Base-by-base conservation (phyloP, 2,113 vertebrate genomes). In the Probosciger aterrimus region DNA sequence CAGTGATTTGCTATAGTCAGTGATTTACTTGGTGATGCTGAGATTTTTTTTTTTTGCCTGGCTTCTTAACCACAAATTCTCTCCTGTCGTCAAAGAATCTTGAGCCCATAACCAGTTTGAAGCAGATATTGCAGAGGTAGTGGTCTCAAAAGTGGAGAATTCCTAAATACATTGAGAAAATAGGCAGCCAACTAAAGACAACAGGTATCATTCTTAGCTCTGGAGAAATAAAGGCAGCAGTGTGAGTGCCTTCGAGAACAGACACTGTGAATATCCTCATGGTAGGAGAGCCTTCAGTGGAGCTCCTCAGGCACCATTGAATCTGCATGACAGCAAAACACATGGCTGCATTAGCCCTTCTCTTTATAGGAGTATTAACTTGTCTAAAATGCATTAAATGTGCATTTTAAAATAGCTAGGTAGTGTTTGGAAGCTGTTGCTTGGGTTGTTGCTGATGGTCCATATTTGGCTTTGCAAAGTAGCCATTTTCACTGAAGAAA, bases 221-320 rank as follows among this genome's bases (percentile, higher is more conserved):
- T 46, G 35, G 28, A 59, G 50, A 65, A 73, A 18, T 35, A 65
- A 53, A 67, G 37, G 35, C 49, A 81, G 49, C 49, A 69, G 13
- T 0, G 0, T 65, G 64, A 63, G 25, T 2, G 2, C 25, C 16
- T 28, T n/a, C 46, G 41, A 52, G n/a, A 67, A 15, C 2, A 49
- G 33, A 80, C 5, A 2, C 25, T 69, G 22, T 55, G 74, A 75
- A 25, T 74, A 33, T 53, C 3, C 7, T 22, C 6, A 4, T 35
- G 41, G 31, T 4, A 50, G 65, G 65, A 76, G 50, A 47, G 33
- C 52, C 23, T 62, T 76, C 70, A 39, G 4, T 55, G 63, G 49
- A 90, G 53, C 70, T 14, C 33, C 41, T 71, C 64, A 33, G 47
- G 16, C 35, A 75, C 33, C 18, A 11, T 7, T 1, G 1, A 50